These are phyloP conservation scores for Dryadula phaetusa DNA, from an alignment of 2,888 invertebrate species.

Conservation along the genomic window DNA sequence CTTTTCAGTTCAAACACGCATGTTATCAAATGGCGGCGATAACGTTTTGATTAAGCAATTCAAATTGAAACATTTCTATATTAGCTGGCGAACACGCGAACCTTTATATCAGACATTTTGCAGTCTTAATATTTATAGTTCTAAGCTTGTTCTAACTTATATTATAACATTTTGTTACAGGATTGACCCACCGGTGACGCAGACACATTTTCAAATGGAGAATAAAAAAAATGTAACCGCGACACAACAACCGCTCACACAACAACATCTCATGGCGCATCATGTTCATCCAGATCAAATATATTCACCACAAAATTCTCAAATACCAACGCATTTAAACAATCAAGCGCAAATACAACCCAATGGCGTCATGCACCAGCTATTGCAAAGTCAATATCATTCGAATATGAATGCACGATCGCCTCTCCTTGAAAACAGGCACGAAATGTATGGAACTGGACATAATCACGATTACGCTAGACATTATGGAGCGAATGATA, in stretches of 20 bases:
- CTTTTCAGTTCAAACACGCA: constrained; percentile 52
- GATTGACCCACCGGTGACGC: constrained; percentile 89
- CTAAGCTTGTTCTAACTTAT: background rate
- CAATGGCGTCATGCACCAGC: constrained; percentile 84
- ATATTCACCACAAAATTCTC: constrained; percentile 78
- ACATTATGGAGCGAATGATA: constrained; percentile 84
- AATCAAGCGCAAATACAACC: constrained; percentile 75
- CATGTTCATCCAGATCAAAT: constrained; percentile 80
- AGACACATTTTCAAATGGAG: constrained; percentile 86
- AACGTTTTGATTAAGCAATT: constrained; percentile 64
- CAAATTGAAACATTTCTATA: constrained; percentile 62
- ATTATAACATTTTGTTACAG: constrained; percentile 73
- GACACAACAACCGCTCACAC: constrained; percentile 83
- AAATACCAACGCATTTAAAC: constrained; percentile 68
- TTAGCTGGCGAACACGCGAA: constrained; percentile 47
- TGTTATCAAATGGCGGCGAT: constrained; percentile 62
- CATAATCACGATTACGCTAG: constrained; percentile 81
- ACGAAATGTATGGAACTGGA: constrained; percentile 83
- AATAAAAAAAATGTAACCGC: constrained; percentile 84
- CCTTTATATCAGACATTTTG: background rate
- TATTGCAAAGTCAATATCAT: constrained; percentile 77
- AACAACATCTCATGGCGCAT: constrained; percentile 77
- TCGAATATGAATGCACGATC: constrained; percentile 79
- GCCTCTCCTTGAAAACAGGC: constrained; percentile 82
- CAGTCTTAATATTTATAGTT: background rate